phyloP scores from a whole-genome alignment of 2,888 invertebrate species.

The Leucophenga maculata region DNA sequence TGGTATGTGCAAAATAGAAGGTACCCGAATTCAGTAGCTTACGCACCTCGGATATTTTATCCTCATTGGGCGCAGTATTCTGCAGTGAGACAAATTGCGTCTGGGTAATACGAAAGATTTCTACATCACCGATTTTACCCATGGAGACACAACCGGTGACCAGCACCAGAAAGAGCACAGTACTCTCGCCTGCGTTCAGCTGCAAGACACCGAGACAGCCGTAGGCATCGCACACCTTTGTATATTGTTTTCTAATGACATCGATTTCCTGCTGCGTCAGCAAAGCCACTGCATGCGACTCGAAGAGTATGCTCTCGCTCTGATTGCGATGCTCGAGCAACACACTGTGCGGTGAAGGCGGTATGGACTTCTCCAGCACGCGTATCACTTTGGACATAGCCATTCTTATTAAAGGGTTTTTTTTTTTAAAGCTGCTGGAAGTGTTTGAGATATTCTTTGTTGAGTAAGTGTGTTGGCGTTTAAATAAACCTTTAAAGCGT shows the following conservation, averaged over 20 bases:
- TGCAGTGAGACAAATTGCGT: slow-evolving; percentile 92
- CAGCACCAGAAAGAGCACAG: slow-evolving; percentile 89
- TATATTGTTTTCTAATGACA: slow-evolving; percentile 89
- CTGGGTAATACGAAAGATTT: slow-evolving; percentile 95
- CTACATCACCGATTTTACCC: slow-evolving; percentile 94
- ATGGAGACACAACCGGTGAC: slow-evolving; percentile 97
- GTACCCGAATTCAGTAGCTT: slow-evolving; percentile 98
- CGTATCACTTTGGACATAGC: slow-evolving; percentile 95
- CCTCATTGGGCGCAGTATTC: slow-evolving; percentile 78
- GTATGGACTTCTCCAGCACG: slow-evolving; percentile 89
- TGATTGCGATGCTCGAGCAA: slow-evolving; percentile 90
- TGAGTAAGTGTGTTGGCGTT: no score
- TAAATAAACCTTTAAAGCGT: neutral
- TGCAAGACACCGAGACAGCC: slow-evolving; percentile 96
- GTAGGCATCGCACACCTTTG: slow-evolving; percentile 93
- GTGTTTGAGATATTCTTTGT: no score
- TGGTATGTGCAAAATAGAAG: slow-evolving; percentile 89
- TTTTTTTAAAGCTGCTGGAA: neutral
- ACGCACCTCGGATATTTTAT: slow-evolving; percentile 78
- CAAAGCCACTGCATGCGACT: slow-evolving; percentile 89
- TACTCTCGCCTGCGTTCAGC: slow-evolving; percentile 86
- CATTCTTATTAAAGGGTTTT: slow-evolving; percentile 75
- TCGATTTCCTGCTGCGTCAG: slow-evolving; percentile 85
- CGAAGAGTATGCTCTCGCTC: slow-evolving; percentile 90
- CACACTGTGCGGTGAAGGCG: slow-evolving; percentile 90